Conservation (phyloP, 2,113 vertebrate species). For the Lophochroa leadbeateri region DNA sequence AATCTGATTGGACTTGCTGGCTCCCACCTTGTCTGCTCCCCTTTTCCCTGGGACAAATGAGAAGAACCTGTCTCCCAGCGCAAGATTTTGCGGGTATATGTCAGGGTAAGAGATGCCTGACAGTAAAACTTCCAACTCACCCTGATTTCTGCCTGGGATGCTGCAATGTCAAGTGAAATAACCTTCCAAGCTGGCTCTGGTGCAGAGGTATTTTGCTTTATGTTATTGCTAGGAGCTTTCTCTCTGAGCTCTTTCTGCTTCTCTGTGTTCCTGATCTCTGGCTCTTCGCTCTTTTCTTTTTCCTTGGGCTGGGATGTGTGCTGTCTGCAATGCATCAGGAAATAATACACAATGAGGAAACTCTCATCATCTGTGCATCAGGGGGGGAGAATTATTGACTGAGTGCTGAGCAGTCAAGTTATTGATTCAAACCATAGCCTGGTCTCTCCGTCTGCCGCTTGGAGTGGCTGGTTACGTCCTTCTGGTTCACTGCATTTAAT, state of each 20-base stretch:
- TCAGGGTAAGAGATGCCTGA: neutral
- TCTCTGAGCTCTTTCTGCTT: neutral
- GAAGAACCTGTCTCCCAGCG: neutral
- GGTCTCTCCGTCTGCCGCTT: slow-evolving; percentile 16
- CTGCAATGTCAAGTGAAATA: slow-evolving; percentile 41
- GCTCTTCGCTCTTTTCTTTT: neutral
- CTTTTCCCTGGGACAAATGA: neutral
- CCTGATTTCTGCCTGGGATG: slow-evolving; percentile 7
- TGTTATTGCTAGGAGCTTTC: neutral
- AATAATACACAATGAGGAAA: slow-evolving; percentile 9
- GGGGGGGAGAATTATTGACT: slow-evolving; percentile 62
- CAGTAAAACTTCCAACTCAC: neutral
- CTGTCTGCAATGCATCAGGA: slow-evolving; percentile 41
- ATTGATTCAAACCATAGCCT: slow-evolving; percentile 65
- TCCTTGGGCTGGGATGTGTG: neutral
- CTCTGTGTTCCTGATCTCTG: neutral
- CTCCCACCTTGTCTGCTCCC: neutral
- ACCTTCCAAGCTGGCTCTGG: slow-evolving; percentile 7
- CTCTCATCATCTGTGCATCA: slow-evolving; percentile 25
- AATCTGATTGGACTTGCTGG: neutral
- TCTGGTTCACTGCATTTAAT: slow-evolving; percentile 58
- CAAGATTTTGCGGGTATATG: neutral
- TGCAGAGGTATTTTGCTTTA: slow-evolving; percentile 17
- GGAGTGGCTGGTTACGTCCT: neutral
- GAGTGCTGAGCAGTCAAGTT: slow-evolving; percentile 60